Base-by-base conservation (phyloP, 2,888 invertebrate genomes). In the Nasonia oneida region DNA sequence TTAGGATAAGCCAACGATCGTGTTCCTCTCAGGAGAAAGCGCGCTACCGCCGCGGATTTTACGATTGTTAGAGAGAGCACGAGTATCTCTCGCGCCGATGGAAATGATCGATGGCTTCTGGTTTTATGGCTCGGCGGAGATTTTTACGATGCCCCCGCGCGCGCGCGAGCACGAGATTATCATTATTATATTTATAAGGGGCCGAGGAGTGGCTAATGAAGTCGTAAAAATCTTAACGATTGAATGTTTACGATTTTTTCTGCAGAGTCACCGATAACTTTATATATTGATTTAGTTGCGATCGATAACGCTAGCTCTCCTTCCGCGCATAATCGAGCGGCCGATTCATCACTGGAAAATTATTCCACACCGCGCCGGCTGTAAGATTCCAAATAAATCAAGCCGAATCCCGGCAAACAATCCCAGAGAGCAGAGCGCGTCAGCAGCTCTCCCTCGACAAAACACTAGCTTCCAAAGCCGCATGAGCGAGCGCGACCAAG, bases 201-300 rank as follows among this genome's bases (percentile, higher is more conserved):
- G 29, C 29, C 67, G 67, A 67, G 67, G 67, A 67, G 67, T 67
- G 67, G 67, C 33, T 67, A 67, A 67, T 67, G 67, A 67, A 67
- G 67, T 67, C 67, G 67, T 67, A 67, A 29, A 67, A 67, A 67
- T 4, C 29, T 23, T 67, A 67, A 67, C 29, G 67, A 67, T 67
- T 67, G 33, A 67, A 67, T 67, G 67, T 67, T 67, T 29, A 67
- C 29, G 67, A 8, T 67, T 29, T 67, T 12, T 15, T 4, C 29
- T 29, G 29, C 4, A 3, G n/a, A 53, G 57, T n/a, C 6, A 23
- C 8, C 57, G 57, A n/a, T n/a, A 61, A 61, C 57, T n/a, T 61
- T 61, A 29, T 29, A 29, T 29, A 61, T 61, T 61, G 57, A 61
- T 61, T 61, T n/a, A 61, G 57, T 47, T 47, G 10, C 0, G 47